Conservation (phyloP, 1,140 invertebrate species). For the Caenorhabditis briggsae region DNA sequence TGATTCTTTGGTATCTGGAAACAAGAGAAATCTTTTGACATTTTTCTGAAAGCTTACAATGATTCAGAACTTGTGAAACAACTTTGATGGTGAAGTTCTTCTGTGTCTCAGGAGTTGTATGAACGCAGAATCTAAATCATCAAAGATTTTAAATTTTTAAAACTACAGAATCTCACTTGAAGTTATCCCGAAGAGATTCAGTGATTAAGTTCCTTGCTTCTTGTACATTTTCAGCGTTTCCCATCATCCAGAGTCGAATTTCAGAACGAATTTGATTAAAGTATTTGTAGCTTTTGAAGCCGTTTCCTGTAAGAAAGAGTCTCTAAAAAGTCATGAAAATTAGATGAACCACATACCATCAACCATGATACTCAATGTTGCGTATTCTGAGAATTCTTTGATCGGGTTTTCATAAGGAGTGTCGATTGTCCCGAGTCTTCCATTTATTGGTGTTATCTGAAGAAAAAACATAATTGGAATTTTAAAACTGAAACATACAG, state of each 20-base stretch:
- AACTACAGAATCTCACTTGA: neutral
- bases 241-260: conserved; percentile 26
- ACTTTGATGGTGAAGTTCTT: neutral
- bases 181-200: conserved; percentile 7
- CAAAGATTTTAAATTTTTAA: neutral
- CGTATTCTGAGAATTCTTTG: neutral
- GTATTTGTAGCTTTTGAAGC: conserved; percentile 38
- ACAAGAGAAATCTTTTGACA: neutral
- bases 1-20: conserved; percentile 10
- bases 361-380: conserved; percentile 15
- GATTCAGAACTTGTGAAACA: neutral
- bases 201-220: conserved; percentile 9
- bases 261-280: neutral
- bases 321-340: too few species aligned
- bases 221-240: conserved; percentile 27
- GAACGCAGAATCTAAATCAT: conserved; percentile 8
- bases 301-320: conserved; percentile 7
- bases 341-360: neutral
- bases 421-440: neutral
- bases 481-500: conserved; percentile 1
- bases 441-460: conserved; percentile 3
- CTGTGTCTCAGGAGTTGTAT: neutral
- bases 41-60: neutral
- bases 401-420: neutral
- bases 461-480: neutral